Conservation (phyloP, 2,113 vertebrate species). For the Otocyon megalotis region DNA sequence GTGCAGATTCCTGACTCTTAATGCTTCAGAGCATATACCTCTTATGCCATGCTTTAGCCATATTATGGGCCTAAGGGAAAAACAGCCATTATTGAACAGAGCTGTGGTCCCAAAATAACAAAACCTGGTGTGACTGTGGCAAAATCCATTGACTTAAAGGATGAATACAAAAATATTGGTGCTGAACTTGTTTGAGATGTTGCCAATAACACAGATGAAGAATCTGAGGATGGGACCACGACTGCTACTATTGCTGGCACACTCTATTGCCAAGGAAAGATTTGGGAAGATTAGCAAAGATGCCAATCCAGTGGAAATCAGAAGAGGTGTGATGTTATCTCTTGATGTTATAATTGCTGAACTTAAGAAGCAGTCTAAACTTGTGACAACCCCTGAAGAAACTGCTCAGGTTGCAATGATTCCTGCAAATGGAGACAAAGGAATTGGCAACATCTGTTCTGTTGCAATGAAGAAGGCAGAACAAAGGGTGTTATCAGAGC, state of each 20-base stretch:
- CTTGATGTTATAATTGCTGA: slow-evolving; percentile 91
- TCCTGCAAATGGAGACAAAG: slow-evolving; percentile 93
- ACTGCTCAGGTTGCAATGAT: slow-evolving; percentile 95
- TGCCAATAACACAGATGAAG: slow-evolving; percentile 96
- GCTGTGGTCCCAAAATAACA: slow-evolving; percentile 94
- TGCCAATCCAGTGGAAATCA: slow-evolving; percentile 95
- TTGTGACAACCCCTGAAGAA: slow-evolving; percentile 88
- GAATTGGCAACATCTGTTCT: slow-evolving; percentile 93
- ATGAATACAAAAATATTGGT: slow-evolving; percentile 88
- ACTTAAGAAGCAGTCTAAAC: slow-evolving; percentile 93
- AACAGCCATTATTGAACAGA: slow-evolving; percentile 88
- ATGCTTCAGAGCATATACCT: slow-evolving; percentile 96
- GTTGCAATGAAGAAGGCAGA: slow-evolving; percentile 96
- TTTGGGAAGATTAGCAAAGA: background rate
- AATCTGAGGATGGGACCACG: slow-evolving; percentile 93
- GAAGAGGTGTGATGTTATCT: slow-evolving; percentile 91
- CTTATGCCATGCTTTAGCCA: slow-evolving; percentile 83
- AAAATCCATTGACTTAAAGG: background rate
- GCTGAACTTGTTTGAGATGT: slow-evolving; percentile 95
- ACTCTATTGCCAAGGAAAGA: background rate
- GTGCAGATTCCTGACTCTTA: slow-evolving; percentile 93
- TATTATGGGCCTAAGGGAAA: slow-evolving; percentile 96
- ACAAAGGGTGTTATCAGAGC: slow-evolving; percentile 95
- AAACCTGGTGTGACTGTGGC: slow-evolving; percentile 95
- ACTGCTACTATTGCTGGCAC: slow-evolving; percentile 92